Conservation (phyloP, 2,888 invertebrate genomes). For the Rhingia rostrata region DNA sequence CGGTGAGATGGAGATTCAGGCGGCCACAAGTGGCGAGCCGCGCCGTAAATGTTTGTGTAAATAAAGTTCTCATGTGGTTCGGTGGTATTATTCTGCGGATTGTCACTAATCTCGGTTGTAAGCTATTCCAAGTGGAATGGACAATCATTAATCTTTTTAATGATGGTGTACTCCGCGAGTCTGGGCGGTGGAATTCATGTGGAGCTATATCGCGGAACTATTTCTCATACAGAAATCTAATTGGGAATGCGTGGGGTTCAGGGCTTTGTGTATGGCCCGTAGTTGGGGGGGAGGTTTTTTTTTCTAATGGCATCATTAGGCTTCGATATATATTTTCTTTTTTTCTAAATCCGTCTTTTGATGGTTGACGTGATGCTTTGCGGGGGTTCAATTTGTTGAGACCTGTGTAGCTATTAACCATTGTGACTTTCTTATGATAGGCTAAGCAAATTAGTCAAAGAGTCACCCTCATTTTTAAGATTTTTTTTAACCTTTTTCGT, state of each 20-base stretch:
- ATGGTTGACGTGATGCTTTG: too few relatives aligned
- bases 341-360: neutral
- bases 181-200: constrained; percentile 2
- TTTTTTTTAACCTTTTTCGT: too few relatives aligned
- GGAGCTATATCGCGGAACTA: constrained; percentile 2
- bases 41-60: constrained; percentile 40
- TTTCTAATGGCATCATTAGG: neutral
- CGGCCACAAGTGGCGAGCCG: neutral
- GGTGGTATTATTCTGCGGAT: constrained; percentile 49
- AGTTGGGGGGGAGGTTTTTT: neutral
- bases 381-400: too few relatives aligned
- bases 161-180: constrained; percentile 8
- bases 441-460: too few relatives aligned
- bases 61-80: constrained; percentile 66
- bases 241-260: neutral
- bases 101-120: constrained; percentile 63
- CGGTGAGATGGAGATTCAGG: neutral
- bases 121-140: constrained; percentile 48
- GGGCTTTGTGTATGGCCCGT: neutral
- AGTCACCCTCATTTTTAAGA: too few relatives aligned
- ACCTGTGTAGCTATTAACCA: too few relatives aligned
- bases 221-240: constrained; percentile 3
- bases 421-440: too few relatives aligned
- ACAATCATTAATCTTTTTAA: constrained; percentile 59
- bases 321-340: neutral